phyloP scores from a whole-genome alignment of 2,888 invertebrate species.

The Diarsia mendica region DNA sequence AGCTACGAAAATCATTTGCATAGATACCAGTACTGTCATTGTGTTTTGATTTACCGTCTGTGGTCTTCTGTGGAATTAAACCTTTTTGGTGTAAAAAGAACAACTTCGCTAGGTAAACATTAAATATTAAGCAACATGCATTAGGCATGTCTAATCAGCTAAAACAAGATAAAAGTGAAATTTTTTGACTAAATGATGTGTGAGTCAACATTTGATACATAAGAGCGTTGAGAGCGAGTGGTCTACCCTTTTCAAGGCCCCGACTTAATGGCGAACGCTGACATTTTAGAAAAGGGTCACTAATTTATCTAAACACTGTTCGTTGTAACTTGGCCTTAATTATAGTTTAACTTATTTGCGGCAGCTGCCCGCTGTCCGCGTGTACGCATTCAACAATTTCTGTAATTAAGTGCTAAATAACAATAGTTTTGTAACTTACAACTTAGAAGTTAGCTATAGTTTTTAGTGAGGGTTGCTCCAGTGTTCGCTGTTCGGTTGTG shows the following conservation, averaged over 20 bases:
- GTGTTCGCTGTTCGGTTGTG: conserved; percentile 31
- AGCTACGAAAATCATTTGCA: not conserved
- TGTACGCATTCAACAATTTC: conserved; percentile 67
- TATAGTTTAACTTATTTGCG: conserved; percentile 88
- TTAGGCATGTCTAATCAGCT: conserved; percentile 46
- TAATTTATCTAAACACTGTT: conserved; percentile 87
- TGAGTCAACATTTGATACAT: conserved; percentile 76
- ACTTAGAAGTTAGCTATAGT: conserved; percentile 49
- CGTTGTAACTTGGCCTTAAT: conserved; percentile 76
- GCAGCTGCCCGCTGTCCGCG: conserved; percentile 77
- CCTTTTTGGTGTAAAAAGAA: not conserved
- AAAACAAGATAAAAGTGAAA: conserved; percentile 60
- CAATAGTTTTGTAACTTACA: conserved; percentile 61
- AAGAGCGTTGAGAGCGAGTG: conserved; percentile 73
- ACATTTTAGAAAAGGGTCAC: conserved; percentile 89
- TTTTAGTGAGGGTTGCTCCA: conserved; percentile 42
- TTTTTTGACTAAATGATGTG: conserved; percentile 61
- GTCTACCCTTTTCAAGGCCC: conserved; percentile 83
- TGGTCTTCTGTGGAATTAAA: not conserved
- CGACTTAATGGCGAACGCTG: conserved; percentile 83
- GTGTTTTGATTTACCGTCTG: not conserved
- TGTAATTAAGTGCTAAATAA: conserved; percentile 70
- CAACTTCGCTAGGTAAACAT: conserved; percentile 12
- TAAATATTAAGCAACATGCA: conserved; percentile 28
- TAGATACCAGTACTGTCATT: not conserved